Evolutionary conservation across 2,888 invertebrate genomes (phyloP).

Genomic region (Helobdella robusta): DNA sequence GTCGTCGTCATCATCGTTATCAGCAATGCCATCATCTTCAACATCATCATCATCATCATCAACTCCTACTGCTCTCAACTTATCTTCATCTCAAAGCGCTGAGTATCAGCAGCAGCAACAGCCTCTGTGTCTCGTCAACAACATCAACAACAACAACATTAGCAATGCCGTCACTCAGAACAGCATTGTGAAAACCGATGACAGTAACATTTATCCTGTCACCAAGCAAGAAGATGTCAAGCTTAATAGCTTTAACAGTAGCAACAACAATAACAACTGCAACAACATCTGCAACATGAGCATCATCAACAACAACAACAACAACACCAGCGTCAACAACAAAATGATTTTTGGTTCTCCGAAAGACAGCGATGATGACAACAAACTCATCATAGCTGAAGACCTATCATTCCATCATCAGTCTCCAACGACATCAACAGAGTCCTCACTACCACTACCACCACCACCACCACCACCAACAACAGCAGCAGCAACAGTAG

Average conservation of each 20-base stretch:
- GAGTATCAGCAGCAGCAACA: neutral
- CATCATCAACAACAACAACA: neutral
- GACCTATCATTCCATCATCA: no score
- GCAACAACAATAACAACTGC: neutral
- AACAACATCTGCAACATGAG: neutral
- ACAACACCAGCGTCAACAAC: neutral
- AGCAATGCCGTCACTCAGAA: neutral
- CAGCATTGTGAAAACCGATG: neutral
- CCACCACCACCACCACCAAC: no score
- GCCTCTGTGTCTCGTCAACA: neutral
- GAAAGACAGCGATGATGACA: neutral
- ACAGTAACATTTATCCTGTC: no score
- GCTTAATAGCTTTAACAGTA: neutral
- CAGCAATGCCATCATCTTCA: no score
- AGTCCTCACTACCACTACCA: no score
- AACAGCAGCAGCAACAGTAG: no score
- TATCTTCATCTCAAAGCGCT: no score
- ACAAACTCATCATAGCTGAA: constrained; percentile 6
- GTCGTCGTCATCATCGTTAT: no score
- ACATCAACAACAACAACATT: neutral
- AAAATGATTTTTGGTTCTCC: neutral
- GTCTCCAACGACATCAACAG: no score
- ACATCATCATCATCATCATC: no score
- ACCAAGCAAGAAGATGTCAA: neutral
- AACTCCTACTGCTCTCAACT: no score